Evolutionary conservation across 35 echinoderm and acorn worm species (phyloP), one percentile per base, ranked within the genome.

Genomic region (Amphiura filiformis): DNA sequence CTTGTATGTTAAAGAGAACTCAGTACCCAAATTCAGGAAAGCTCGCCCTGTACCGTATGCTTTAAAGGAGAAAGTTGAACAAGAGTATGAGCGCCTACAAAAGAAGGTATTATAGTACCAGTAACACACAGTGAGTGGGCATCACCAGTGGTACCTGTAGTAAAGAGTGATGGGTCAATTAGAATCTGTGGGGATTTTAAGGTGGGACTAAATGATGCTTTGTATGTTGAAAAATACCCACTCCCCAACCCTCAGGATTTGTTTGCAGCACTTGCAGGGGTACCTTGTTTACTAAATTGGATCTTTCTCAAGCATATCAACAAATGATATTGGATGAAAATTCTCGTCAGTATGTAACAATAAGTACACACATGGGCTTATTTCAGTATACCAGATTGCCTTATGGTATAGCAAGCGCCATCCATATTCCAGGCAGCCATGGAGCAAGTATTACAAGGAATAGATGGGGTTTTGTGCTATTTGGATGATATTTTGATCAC

Each of bases 111-210:
- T 14, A 88, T 87, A 57, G 32, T 41, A 34, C 76, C 81, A 2
- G 39, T 87, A 0, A 70, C 86, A 28, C 31, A 31, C 38, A 56
- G 36, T 9, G 84, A 91, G 31, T 94, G 88, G 85, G 84, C 88
- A 13, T 64, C 88, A 79, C 88, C 89, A 37, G 49, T 94, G 52
- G 93, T 95, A 14, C 78, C 84, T 38, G 95, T 93, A 15, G 83
- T 80, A 38, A 93, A 93, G 70, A 38, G 75, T 0, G 83, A 87
- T 38, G 84, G 83, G 18, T 78, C 77, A 17, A 84, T 90, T 30
- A 49, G 84, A 83, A 87, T 90, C 18, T 96, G 94, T 44, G 84
- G 86, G 0, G 78, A 93, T 39, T 93, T 89, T 80, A 97, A 93
- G 57, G 84, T 84, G 23, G 93, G 91, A 0, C 0, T 93, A 22